Evolutionary conservation across 2,113 vertebrate species (phyloP).

Genomic region (Nibea albiflora): DNA sequence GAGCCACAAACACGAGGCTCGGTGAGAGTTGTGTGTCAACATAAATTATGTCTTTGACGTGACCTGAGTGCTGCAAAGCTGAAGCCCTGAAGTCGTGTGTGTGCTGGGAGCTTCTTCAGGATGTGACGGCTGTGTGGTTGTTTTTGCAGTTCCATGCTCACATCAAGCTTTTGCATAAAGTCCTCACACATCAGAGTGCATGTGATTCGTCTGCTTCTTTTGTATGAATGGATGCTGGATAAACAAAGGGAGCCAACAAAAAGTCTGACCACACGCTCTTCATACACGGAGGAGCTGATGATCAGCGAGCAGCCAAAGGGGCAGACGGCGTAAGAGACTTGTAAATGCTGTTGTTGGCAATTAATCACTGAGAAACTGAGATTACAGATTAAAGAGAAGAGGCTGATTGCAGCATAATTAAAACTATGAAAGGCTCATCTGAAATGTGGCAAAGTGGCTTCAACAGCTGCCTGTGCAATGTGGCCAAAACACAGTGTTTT

Average conservation of each 20-base stretch:
- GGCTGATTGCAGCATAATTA: constrained; percentile 41
- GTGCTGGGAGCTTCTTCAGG: neutral
- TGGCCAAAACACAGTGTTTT: neutral
- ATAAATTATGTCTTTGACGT: constrained; percentile 18
- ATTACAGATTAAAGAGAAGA: constrained; percentile 46
- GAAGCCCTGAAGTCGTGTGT: neutral
- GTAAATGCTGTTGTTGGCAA: constrained; percentile 22
- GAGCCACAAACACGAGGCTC: constrained; percentile 1
- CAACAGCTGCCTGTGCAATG: constrained; percentile 9
- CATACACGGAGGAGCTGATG: constrained; percentile 4
- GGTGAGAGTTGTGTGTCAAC: constrained; percentile 17
- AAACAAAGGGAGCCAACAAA: neutral
- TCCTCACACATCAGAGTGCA: neutral
- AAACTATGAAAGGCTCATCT: constrained; percentile 22
- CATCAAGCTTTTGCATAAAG: neutral
- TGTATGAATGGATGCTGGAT: neutral
- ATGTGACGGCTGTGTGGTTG: neutral
- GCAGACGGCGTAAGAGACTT: constrained; percentile 41
- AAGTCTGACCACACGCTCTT: neutral
- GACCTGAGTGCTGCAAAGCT: constrained; percentile 14
- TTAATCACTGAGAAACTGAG: constrained; percentile 33
- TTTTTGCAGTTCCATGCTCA: neutral
- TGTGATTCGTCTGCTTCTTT: neutral
- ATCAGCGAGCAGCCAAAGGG: constrained; percentile 35
- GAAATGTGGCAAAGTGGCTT: too few relatives aligned